Evolutionary conservation across 2,113 vertebrate genomes (phyloP).

Genomic region (Xenopus laevis): DNA sequence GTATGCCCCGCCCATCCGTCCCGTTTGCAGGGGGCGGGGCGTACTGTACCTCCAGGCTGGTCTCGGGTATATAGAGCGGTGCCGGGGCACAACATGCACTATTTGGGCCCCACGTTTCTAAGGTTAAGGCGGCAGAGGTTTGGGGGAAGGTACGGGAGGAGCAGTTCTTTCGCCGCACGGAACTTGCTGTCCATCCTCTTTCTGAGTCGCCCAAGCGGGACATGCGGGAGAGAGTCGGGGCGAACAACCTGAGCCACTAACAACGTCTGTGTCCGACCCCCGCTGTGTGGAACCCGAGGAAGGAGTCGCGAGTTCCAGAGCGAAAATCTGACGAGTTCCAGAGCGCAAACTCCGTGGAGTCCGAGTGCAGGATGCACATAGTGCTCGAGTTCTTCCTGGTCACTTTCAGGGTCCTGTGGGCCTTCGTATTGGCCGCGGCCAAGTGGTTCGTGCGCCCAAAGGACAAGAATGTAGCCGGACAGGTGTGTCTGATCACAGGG

Average conservation of each 20-base stretch:
- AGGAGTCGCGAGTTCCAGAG: background rate
- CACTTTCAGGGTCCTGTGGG: constrained; percentile 88
- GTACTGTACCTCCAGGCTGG: constrained; percentile 17
- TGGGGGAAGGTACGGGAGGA: background rate
- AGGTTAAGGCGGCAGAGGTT: background rate
- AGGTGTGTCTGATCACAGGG: constrained; percentile 98
- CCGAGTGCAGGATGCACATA: constrained; percentile 71
- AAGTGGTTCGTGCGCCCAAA: constrained; percentile 91
- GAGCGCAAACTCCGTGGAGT: constrained; percentile 31
- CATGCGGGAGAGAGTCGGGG: too few relatives aligned
- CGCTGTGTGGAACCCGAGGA: background rate
- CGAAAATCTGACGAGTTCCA: background rate
- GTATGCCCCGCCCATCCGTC: constrained; percentile 12
- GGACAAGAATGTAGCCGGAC: constrained; percentile 95
- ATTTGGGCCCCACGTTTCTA: background rate
- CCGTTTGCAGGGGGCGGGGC: constrained; percentile 23
- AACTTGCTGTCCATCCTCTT: background rate
- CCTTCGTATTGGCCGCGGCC: constrained; percentile 83
- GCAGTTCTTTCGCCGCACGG: background rate
- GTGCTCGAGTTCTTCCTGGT: constrained; percentile 91
- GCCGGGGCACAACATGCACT: constrained; percentile 33
- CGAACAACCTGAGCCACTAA: too few relatives aligned
- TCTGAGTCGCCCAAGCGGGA: background rate
- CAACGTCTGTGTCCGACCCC: background rate
- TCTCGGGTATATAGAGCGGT: constrained; percentile 31